Base-by-base conservation (phyloP, 2,888 invertebrate genomes). In the Cartodere bifasciata region DNA sequence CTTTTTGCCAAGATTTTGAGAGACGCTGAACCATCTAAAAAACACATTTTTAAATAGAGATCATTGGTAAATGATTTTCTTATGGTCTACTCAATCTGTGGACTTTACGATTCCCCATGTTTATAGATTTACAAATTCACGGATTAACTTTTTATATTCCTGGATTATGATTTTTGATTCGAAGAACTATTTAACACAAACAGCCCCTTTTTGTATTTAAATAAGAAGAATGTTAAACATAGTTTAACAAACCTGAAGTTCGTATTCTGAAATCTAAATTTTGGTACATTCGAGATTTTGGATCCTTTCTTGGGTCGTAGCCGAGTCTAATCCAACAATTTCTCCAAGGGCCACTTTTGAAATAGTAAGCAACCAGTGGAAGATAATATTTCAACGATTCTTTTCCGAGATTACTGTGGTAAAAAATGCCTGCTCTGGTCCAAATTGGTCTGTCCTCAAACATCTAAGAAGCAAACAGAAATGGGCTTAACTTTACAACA, bases 261-360 rank as follows among this genome's bases (percentile, higher is more conserved):
- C 74, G 64, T 21, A 79, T 56, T 43, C 87, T 68, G 53, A 83
- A 88, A 58, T 94, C 92, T 35, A 94, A 64, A 2, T 81, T 81
- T 62, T 98, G 97, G 55, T 86, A 94, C 30, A 75, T 72, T 43
- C 86, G 75, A 2, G 91, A 70, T 2, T 64, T 62, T 3, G 80
- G 76, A 39, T 87, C 76, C 44, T 74, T 77, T 14, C 87, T 68
- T 0, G 97, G 95, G 63, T 98, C 92, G 52, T 87, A 95, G 0
- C 94, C 94, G 49, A 80, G 79, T 45, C 69, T 74, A 1, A 88
- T 78, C 86, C 95, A 98, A 53, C 86, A 70, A 30, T 79, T 72
- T 40, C 91, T 69, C 91, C 94, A 98, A 0, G 94, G 97, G 0
- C 98, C 97, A 38, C 75, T 81, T 31, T 71, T 67, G 57, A 83